These are phyloP conservation scores for Meloe dianella DNA, from an alignment of 2,888 invertebrate genomes.

Conservation along the genomic window DNA sequence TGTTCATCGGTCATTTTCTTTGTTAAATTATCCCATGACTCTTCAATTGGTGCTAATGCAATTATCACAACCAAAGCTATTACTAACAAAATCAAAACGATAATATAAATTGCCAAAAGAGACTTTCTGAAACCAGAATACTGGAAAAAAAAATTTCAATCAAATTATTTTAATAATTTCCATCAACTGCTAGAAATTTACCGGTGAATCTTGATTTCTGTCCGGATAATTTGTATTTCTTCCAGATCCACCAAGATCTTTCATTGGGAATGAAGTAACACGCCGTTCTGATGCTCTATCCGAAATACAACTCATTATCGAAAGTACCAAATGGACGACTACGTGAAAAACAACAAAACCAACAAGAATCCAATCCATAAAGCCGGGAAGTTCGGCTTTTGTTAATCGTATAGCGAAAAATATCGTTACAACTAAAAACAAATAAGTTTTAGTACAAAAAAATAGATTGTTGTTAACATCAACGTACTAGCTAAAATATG, in stretches of 20 bases:
- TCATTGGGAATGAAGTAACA: slow-evolving; percentile 85
- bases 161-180: not conserved
- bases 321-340: slow-evolving; percentile 82
- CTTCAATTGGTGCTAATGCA: slow-evolving; percentile 76
- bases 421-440: slow-evolving; percentile 83
- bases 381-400: slow-evolving; percentile 85
- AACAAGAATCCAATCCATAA: slow-evolving; percentile 87
- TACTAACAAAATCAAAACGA: slow-evolving; percentile 73
- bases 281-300: slow-evolving; percentile 75
- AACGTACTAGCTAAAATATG: slow-evolving; percentile 85
- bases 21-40: slow-evolving; percentile 60
- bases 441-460: not conserved
- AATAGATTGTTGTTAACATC: not conserved
- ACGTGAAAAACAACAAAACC: slow-evolving; percentile 91
- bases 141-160: slow-evolving; percentile 69
- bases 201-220: slow-evolving; percentile 78
- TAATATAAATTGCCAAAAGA: slow-evolving; percentile 77
- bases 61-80: slow-evolving; percentile 77
- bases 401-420: slow-evolving; percentile 88
- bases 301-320: slow-evolving; percentile 77
- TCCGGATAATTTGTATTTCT: slow-evolving; percentile 69
- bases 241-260: slow-evolving; percentile 74
- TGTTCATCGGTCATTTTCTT: slow-evolving; percentile 21
- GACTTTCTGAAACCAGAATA: slow-evolving; percentile 78
- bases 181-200: slow-evolving; percentile 55